phyloP scores from a whole-genome alignment of 2,888 invertebrate genomes.

The Apamea monoglypha region DNA sequence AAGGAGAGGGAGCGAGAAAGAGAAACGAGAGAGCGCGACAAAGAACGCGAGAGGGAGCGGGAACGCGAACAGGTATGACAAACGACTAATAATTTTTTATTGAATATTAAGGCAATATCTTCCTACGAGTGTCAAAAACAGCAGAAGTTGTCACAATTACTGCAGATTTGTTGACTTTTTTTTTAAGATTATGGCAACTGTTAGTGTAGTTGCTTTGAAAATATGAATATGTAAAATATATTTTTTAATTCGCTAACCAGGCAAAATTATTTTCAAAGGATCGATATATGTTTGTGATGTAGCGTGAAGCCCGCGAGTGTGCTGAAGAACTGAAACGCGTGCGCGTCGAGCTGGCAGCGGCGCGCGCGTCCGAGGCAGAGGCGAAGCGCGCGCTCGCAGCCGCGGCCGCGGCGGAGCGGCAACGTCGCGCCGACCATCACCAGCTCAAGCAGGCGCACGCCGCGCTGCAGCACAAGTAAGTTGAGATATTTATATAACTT shows the following conservation, averaged over 20 bases:
- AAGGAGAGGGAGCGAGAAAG: constrained; percentile 84
- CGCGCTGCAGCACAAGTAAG: constrained; percentile 90
- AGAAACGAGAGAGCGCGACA: constrained; percentile 78
- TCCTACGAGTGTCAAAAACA: neutral
- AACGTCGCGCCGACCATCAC: constrained; percentile 91
- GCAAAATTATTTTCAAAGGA: no score
- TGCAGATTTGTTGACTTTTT: neutral
- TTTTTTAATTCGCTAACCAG: no score
- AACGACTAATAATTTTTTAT: neutral
- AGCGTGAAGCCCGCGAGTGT: constrained; percentile 86
- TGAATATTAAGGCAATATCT: neutral
- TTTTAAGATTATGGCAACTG: no score
- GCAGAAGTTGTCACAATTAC: neutral
- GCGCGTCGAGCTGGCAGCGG: constrained; percentile 75
- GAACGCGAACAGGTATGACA: constrained; percentile 79
- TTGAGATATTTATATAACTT: neutral
- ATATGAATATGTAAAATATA: no score
- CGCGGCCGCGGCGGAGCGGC: constrained; percentile 78
- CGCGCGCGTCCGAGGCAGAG: constrained; percentile 94
- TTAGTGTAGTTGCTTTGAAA: no score
- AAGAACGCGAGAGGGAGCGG: constrained; percentile 71
- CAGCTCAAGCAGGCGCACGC: constrained; percentile 96
- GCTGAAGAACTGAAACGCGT: constrained; percentile 87
- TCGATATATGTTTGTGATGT: constrained; percentile 25
- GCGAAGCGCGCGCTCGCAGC: constrained; percentile 90